These are phyloP conservation scores for Didymodactylos carnosus DNA, from an alignment of 2,888 invertebrate species.

Conservation along the genomic window DNA sequence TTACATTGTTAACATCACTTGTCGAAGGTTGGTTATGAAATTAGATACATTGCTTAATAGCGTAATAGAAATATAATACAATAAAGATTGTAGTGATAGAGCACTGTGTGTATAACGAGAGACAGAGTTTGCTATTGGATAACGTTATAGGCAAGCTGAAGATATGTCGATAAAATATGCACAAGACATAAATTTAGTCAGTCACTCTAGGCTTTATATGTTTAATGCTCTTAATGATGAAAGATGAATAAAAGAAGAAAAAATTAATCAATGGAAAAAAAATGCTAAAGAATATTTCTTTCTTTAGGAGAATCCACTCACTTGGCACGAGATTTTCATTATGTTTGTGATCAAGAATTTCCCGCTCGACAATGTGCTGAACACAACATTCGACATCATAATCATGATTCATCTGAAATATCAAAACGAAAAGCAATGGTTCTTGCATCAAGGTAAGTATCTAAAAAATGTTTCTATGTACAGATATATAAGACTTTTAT, in stretches of 20 bases:
- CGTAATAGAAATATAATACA: too few relatives aligned
- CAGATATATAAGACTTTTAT: not conserved
- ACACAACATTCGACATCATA: constrained; percentile 52
- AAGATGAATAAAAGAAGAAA: not conserved
- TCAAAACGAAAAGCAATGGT: not conserved
- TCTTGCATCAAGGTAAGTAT: not conserved
- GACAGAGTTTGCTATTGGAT: too few relatives aligned
- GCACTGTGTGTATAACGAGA: too few relatives aligned
- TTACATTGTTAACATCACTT: constrained; percentile 80
- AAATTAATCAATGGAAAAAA: not conserved
- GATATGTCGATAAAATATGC: too few relatives aligned
- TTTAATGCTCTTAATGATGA: too few relatives aligned
- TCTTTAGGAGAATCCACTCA: constrained; percentile 62
- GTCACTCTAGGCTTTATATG: too few relatives aligned
- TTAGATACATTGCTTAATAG: not conserved
- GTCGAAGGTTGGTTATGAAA: constrained; percentile 55
- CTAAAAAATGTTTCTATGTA: not conserved
- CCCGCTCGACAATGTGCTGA: constrained; percentile 90
- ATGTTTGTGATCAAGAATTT: constrained; percentile 96
- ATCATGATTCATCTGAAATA: not conserved
- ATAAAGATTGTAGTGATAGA: too few relatives aligned
- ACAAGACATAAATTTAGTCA: too few relatives aligned
- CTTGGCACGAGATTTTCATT: constrained; percentile 88
- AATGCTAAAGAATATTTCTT: not conserved
- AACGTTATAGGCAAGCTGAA: too few relatives aligned